Evolutionary conservation across 23 tunicate species (phyloP), one percentile per base, ranked within the genome.

Genomic region (Ciona savignyi): DNA sequence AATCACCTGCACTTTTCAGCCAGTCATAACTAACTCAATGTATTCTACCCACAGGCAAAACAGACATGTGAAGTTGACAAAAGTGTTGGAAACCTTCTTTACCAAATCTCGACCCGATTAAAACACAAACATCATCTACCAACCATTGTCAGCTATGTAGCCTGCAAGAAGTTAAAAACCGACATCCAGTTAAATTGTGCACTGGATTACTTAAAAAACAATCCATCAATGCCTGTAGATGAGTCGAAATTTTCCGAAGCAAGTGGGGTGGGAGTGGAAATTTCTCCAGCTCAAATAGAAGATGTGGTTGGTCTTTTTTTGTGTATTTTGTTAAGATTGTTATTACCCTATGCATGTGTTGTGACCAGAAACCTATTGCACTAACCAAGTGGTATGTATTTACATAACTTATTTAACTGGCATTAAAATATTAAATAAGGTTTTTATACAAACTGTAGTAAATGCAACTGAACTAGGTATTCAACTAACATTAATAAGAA

Each of bases 251-350:
- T 93, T 64, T 80, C 78, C 19, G 51, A 73, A 51, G 83, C 70
- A 32, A 67, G 88, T 69, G 98, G 98, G 21, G 83, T 93, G 25
- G 98, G 94, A 22, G 88, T 93, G 30, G 85, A 76, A 27, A 69
- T 93, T 1, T 51, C 89, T 24, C 85, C 93, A 6, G 98, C 86
- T 29, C 83, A 93, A 63, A 77, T 93, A 0, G 98, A 93, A 68
- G 89, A 90, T 32, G 74, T 70, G n/a, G 78, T 84, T n/a, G 62
- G 79, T 69, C 23, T 2, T 1, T 1, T n/a, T 30, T 11, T 32
- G 25, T 42, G 56, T 42, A 42, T n/a, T n/a, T n/a, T n/a, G n/a
- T n/a, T 42, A 42, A 42, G 15, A 6, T 42, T 42, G 56, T n/a
- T n/a, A n/a, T n/a, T n/a, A n/a, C n/a, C n/a, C n/a, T n/a, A n/a